Evolutionary conservation across 2,888 invertebrate species (phyloP).

Genomic region (Schizaphis graminum): DNA sequence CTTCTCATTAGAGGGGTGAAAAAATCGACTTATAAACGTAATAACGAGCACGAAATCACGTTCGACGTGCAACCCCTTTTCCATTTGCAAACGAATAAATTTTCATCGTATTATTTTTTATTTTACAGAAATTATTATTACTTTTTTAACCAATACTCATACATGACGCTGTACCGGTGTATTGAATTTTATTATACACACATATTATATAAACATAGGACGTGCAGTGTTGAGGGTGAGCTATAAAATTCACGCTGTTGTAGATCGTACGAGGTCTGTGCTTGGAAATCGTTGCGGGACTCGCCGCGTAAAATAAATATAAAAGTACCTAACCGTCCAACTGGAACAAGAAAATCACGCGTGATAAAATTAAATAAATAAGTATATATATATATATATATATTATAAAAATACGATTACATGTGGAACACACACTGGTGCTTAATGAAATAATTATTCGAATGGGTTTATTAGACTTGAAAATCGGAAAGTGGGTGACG

Average conservation of each 20-base stretch:
- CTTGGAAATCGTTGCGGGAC: neutral
- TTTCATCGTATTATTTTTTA: constrained; percentile 13
- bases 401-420: neutral
- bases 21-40: constrained; percentile 34
- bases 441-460: constrained; percentile 62
- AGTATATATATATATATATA: neutral
- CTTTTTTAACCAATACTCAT: neutral
- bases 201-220: neutral
- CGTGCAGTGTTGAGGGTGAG: neutral
- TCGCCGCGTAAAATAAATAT: constrained; percentile 5
- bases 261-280: neutral
- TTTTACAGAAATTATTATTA: constrained; percentile 21
- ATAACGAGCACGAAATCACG: constrained; percentile 62
- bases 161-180: neutral
- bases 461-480: constrained; percentile 52
- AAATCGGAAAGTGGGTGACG: constrained; percentile 21
- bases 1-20: constrained; percentile 42
- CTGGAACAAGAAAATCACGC: constrained; percentile 31
- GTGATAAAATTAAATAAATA: constrained; percentile 14
- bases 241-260: neutral
- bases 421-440: neutral
- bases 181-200: neutral
- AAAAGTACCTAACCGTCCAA: constrained; percentile 30
- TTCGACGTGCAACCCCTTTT: constrained; percentile 51
- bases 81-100: neutral